Evolutionary conservation across 2,888 invertebrate species (phyloP), one percentile per base, ranked within the genome.

Genomic region (Hecatera dysodea): DNA sequence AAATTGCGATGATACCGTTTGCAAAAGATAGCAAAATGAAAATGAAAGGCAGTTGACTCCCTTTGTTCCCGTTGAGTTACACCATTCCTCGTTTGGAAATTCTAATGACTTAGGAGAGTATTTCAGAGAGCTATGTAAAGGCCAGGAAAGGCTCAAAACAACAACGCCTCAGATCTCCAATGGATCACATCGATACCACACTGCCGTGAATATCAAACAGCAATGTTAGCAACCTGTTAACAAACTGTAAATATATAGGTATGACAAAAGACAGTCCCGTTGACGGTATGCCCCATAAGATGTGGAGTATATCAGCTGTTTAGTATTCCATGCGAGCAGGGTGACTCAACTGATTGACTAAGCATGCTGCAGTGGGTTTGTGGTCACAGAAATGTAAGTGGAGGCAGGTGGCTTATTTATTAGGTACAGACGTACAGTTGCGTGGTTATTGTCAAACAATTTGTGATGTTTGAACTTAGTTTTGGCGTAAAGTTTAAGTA

Each of bases 271-370:
- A 56, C 46, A 56, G 63, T 77, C 53, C 77, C 68, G 77, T 79
- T 79, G 80, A 67, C 56, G 53, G 62, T 42, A 33, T 56, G 46
- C 27, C 52, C 61, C 67, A 74, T 74, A 56, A 60, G 56, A 80
- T 81, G 22, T 66, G 60, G 70, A 66, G 63, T 61, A 56, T 63
- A 78, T 55, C 46, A 56, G 36, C 67, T 76, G 44, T 22, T 78
- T 78, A 57, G 61, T 81, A 81, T 78, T 64, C 78, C 36, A 50
- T 56, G 52, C 61, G 22, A 46, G 59, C 17, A 19, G n/a, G 33
- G 60, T 77, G 78, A 78, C 24, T 81, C 77, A 71, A 69, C 69
- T 46, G 81, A 71, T 76, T 71, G 67, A 78, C 81, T 64, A 64
- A 76, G 48, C 60, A 50, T 27, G 46, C n/a, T 52, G 69, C 53